Evolutionary conservation across 2,888 invertebrate species (phyloP), one percentile per base, ranked within the genome.

Genomic region (Lobophora halterata): DNA sequence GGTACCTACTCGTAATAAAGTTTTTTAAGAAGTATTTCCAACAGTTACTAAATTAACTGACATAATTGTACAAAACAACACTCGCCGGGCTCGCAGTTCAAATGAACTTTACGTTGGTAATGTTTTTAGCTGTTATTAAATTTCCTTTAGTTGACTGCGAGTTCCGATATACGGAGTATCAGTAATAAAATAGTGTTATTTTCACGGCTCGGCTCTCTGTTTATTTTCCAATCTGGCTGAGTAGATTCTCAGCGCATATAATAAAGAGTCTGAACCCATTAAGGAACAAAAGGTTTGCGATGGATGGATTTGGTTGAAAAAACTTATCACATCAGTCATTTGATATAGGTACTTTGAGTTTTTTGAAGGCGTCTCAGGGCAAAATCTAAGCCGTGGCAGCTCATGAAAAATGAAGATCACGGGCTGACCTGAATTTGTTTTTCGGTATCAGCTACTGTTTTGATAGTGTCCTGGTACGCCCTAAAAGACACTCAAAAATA

Each of bases 251-350:
- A 20, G 23, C 31, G 26, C 42, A 35, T 42, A 45, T 44, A 42
- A 48, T 50, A 52, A 46, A 41, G 34, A 47, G 44, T 36, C 29
- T 39, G 25, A 35, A 29, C 43, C 52, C 50, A 50, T 50, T 53
- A 50, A 31, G 50, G 46, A 52, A 53, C 50, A 53, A 53, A 50
- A 39, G 44, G 46, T 48, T 50, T 21, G 45, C 42, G 34, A 46
- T 53, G 48, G 42, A 50, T 53, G n/a, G n/a, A n/a, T 50, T 46
- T 21, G 31, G 25, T 23, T 46, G 34, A 44, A 52, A 46, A 52
- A 50, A 49, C 40, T 46, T 46, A 50, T 43, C 45, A 43, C n/a
- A n/a, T n/a, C n/a, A 40, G 41, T 28, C 46, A 42, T 42, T 50
- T 50, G 42, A 50, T 30, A 29, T 32, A 29, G n/a, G 32, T 14